A percentile compares a stretch with the other conserved stretches of the same genome.
phyloP scores from a whole-genome alignment of 92 coral and sea anemone genomes.

The Bergia sp. region DNA sequence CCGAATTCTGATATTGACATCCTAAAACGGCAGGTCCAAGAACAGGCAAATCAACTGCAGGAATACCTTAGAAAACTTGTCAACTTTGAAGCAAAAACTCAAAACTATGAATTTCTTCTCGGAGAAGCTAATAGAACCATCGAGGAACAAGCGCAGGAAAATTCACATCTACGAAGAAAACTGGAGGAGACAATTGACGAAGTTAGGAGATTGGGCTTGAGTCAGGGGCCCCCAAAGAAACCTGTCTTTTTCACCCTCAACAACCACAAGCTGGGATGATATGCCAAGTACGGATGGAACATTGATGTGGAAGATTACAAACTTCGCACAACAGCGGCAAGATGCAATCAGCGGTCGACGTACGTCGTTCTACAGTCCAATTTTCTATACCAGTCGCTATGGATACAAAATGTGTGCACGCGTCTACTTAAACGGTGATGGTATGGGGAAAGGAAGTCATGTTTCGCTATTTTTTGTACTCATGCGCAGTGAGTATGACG shows the following conservation, averaged over 20 bases:
- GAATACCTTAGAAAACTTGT: too few species aligned
- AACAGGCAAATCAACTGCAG: too few species aligned
- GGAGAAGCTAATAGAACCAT: constrained; percentile 67
- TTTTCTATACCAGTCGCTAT: constrained; percentile 56
- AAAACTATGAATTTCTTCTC: constrained; percentile 62
- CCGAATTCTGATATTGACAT: too few species aligned
- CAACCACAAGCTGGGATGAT: constrained; percentile 34
- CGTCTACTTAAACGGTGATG: constrained; percentile 49
- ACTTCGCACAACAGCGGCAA: constrained; percentile 59
- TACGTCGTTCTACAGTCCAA: constrained; percentile 72
- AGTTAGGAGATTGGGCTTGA: constrained; percentile 27
- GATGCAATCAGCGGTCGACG: constrained; percentile 66
- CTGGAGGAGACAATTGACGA: constrained; percentile 45
- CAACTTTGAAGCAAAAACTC: constrained; percentile 63
- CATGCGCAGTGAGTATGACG: constrained; percentile 53
- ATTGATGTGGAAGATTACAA: constrained; percentile 67
- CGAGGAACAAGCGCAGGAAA: constrained; percentile 56
- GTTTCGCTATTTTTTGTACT: constrained; percentile 42
- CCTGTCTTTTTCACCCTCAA: background rate
- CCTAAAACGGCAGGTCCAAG: too few species aligned
- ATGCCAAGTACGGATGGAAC: constrained; percentile 61
- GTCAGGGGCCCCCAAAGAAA: background rate
- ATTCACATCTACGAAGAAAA: constrained; percentile 36
- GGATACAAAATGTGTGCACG: constrained; percentile 58
- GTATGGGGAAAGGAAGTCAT: constrained; percentile 42